These are phyloP conservation scores for Scaptomyza reducta DNA, from an alignment of 2,888 invertebrate genomes.

Conservation along the genomic window DNA sequence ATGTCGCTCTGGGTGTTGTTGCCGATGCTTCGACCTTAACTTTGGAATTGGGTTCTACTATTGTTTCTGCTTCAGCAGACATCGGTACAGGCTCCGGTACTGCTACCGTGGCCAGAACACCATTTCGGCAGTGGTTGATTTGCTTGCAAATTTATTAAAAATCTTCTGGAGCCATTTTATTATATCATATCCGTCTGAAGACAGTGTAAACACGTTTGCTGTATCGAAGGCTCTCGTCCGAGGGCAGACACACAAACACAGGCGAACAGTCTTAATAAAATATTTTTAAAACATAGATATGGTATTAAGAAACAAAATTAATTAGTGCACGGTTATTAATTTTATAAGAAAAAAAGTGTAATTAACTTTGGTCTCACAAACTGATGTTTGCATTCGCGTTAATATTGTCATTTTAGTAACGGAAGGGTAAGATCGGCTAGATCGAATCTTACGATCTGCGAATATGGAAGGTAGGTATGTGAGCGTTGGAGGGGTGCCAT, in stretches of 20 bases:
- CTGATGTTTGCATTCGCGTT: too few species aligned
- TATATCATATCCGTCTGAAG: constrained; percentile 66
- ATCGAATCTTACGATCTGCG: too few species aligned
- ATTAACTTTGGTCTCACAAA: too few species aligned
- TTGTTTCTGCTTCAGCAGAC: constrained; percentile 24
- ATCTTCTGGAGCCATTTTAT: constrained; percentile 73
- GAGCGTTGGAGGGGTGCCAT: too few species aligned
- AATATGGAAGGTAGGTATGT: too few species aligned
- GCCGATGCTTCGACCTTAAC: constrained; percentile 58
- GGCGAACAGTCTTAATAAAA: background rate
- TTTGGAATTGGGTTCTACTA: constrained; percentile 41
- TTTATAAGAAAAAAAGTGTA: too few species aligned
- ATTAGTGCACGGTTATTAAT: too few species aligned
- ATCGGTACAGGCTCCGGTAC: constrained; percentile 1
- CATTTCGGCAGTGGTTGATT: constrained; percentile 77
- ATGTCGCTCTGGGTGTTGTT: constrained; percentile 81
- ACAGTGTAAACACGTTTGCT: constrained; percentile 22
- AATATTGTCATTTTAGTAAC: too few species aligned
- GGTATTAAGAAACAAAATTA: too few species aligned
- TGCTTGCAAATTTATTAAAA: constrained; percentile 82
- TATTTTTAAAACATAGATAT: too few species aligned
- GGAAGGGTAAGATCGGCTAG: too few species aligned
- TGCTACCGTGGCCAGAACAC: constrained; percentile 56
- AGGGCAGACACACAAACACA: constrained; percentile 36
- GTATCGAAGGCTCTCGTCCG: constrained; percentile 26